Base-by-base conservation (phyloP, 2,797 vertebrate species). In the Lithobates pipiens region DNA sequence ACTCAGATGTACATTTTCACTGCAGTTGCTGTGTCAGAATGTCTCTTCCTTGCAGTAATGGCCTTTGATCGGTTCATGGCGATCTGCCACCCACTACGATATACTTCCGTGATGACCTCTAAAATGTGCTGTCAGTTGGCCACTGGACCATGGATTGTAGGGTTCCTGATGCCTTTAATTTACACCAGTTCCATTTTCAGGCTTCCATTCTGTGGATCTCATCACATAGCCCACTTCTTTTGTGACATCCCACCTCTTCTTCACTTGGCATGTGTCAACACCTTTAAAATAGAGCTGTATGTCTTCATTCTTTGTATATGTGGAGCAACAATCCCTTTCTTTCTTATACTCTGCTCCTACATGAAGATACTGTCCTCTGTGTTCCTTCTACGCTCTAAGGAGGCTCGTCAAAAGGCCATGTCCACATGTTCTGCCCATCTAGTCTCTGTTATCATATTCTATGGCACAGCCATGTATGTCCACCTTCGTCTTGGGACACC, bases 161-260 rank as follows among this genome's bases (percentile, higher is more conserved):
- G 84, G 7, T 68, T 80, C 21, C 3, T 80, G 6, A 42, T 76
- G 11, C 27, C 77, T 70, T 69, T 85, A 3, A 36, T 50, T 23
- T 42, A 68, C 18, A 76, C 77, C 23, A 25, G 4, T 2, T 1
- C 11, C 0, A 82, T 88, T 46, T 91, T 91, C 57, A 39, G 44
- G 23, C 65, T 88, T 9, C 32, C 86, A n/a, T 85, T 88, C 0
- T 93, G 92, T 83, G 89, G 86, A 44, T 88, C 90, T 34, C 88
- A 89, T 44, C 85, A 88, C 61, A 88, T 92, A 71, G 86, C 86
- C 74, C 90, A 91, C 57, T 91, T 92, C 44, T 90, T 90, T 34
- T 91, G 89, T 61, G 89, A 88, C 0, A 89, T 91, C 5, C 90
- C 89, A 0, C 88, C 90, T 11, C 88, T 91, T 27, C n/a, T 92